Evolutionary conservation across 2,797 vertebrate genomes (phyloP).

Genomic region (Phaenicophaeus curvirostris): DNA sequence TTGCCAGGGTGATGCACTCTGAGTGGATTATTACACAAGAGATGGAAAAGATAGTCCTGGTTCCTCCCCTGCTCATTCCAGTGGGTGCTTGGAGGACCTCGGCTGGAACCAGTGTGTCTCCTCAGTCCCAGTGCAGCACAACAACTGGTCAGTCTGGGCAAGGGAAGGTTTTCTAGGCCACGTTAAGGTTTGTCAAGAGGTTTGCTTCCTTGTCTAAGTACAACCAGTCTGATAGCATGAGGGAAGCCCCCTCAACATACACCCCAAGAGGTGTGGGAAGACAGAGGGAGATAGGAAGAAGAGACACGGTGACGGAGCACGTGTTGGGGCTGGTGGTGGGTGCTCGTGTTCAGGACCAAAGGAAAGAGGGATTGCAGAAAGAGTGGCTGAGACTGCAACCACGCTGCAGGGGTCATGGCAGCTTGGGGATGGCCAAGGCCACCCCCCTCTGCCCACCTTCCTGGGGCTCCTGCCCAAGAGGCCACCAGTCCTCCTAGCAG

Average conservation of each 20-base stretch:
- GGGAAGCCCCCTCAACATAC: not conserved
- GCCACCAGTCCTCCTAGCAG: not conserved
- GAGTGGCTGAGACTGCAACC: not conserved
- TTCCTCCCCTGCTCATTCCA: not conserved
- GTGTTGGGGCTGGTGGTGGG: not conserved
- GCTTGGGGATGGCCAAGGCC: not conserved
- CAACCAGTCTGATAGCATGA: fast-evolving
- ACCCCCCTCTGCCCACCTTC: not conserved
- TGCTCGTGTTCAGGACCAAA: not conserved
- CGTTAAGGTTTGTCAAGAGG: not conserved
- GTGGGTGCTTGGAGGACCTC: not conserved
- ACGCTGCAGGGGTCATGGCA: not conserved
- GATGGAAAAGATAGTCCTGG: not conserved
- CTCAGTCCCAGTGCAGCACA: not conserved
- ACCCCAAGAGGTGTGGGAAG: fast-evolving
- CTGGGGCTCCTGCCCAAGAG: not conserved
- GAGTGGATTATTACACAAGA: not conserved
- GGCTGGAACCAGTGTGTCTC: not conserved
- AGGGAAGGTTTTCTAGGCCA: not conserved
- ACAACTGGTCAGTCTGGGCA: not conserved
- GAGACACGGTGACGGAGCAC: not conserved
- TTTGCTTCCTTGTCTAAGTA: not conserved
- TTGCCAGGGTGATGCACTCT: not conserved
- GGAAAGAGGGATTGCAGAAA: not conserved
- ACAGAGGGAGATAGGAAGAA: not conserved